These are phyloP conservation scores for Ciconia nigra DNA, from an alignment of 2,797 vertebrate genomes.

Conservation along the genomic window DNA sequence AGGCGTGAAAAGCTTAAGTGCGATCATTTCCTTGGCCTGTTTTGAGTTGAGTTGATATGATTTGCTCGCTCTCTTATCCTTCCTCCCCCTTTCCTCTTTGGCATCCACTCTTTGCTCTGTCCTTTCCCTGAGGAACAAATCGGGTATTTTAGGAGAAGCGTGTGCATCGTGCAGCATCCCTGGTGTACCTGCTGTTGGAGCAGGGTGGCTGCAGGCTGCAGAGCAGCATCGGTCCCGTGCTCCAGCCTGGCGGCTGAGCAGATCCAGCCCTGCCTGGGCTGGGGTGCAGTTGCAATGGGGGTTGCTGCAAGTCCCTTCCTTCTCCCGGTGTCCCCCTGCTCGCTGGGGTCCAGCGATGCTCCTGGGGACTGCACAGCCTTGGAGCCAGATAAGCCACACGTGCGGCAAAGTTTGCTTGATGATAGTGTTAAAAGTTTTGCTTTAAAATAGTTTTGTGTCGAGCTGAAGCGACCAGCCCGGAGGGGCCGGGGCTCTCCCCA, in stretches of 20 bases:
- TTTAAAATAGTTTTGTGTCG: neutral
- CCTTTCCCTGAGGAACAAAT: neutral
- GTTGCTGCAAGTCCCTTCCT: neutral
- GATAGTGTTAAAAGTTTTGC: neutral
- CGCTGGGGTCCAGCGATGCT: neutral
- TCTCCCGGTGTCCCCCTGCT: neutral
- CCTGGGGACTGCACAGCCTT: neutral
- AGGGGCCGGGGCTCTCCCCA: neutral
- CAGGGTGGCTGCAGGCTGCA: neutral
- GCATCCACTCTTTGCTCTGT: neutral
- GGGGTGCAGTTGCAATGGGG: neutral
- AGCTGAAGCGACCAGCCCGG: neutral
- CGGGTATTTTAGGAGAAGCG: neutral
- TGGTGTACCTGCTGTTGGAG: neutral
- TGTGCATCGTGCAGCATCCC: neutral
- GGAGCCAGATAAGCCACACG: neutral
- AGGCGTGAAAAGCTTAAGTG: conserved; percentile 26
- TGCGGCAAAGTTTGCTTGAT: neutral
- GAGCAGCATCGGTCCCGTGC: neutral
- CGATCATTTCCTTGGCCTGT: neutral
- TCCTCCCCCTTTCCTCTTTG: neutral
- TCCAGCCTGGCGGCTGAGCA: neutral
- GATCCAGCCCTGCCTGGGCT: neutral
- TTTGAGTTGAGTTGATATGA: neutral
- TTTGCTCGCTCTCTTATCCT: neutral